phyloP scores from a whole-genome alignment of 2,888 invertebrate genomes.

The Lacanobia oleracea region DNA sequence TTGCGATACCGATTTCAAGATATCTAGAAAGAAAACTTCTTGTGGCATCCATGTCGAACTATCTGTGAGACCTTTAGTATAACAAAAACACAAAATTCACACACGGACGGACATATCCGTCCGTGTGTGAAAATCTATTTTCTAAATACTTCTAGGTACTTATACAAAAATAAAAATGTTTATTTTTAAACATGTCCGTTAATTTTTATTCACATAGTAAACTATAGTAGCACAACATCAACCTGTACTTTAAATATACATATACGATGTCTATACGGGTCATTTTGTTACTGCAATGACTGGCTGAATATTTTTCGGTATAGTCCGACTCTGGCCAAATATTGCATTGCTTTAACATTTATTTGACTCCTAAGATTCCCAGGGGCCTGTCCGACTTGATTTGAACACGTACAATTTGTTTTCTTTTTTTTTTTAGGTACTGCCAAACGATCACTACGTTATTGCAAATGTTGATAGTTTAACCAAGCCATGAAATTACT shows the following conservation, averaged over 20 bases:
- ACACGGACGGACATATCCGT: too few species aligned
- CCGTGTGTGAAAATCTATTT: too few species aligned
- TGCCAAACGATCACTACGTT: neutral
- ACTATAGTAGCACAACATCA: neutral
- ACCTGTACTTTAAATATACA: neutral
- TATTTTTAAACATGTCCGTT: neutral
- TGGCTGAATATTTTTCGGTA: neutral
- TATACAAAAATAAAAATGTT: neutral
- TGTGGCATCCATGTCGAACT: neutral
- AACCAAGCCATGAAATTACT: too few species aligned
- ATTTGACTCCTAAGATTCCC: neutral
- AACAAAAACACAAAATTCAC: too few species aligned
- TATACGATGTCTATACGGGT: neutral
- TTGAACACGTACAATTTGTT: neutral
- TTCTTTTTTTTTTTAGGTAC: neutral
- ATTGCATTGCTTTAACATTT: neutral
- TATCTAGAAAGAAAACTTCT: too few species aligned
- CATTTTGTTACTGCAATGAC: neutral
- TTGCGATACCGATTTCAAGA: neutral
- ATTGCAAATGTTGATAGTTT: too few species aligned
- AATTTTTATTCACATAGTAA: neutral
- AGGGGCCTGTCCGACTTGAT: neutral
- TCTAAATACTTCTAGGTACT: neutral
- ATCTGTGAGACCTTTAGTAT: neutral
- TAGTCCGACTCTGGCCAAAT: too few species aligned